A percentile compares a stretch with the other conserved stretches of the same genome.
Evolutionary conservation across 2,888 invertebrate genomes (phyloP).

Genomic region (Chymomyza amoena): DNA sequence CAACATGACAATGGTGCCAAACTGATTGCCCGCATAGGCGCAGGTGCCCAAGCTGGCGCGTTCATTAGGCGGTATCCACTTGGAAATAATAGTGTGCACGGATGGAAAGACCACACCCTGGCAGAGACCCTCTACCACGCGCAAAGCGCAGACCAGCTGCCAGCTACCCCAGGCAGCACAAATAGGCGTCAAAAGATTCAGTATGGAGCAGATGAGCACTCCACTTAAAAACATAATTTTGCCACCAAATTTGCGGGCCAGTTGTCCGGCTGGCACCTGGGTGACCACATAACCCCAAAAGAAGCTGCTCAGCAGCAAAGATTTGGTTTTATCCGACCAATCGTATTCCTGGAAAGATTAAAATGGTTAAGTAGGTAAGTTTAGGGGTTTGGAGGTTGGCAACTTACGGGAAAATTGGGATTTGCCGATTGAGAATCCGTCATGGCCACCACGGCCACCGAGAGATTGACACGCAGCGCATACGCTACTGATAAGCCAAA

Average conservation of each 20-base stretch:
- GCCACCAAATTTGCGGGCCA: slow-evolving; percentile 86
- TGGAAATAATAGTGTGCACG: slow-evolving; percentile 84
- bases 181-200: slow-evolving; percentile 84
- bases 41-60: slow-evolving; percentile 83
- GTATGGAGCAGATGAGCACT: slow-evolving; percentile 82
- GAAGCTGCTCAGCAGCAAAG: slow-evolving; percentile 83
- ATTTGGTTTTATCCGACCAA: slow-evolving; percentile 82
- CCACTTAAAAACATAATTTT: slow-evolving; percentile 82
- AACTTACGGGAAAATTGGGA: slow-evolving; percentile 72
- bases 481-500: slow-evolving; percentile 82
- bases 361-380: background rate
- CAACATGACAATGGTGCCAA: slow-evolving; percentile 88
- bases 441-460: slow-evolving; percentile 88
- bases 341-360: slow-evolving; percentile 80
- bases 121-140: slow-evolving; percentile 84
- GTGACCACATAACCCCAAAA: slow-evolving; percentile 85
- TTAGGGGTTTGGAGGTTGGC: background rate
- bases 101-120: slow-evolving; percentile 85
- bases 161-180: slow-evolving; percentile 84
- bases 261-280: slow-evolving; percentile 84
- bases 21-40: slow-evolving; percentile 86
- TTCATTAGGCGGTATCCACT: slow-evolving; percentile 85
- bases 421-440: slow-evolving; percentile 79
- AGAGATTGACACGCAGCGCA: slow-evolving; percentile 84
- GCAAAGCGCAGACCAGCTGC: slow-evolving; percentile 81